Base-by-base conservation (phyloP, 2,113 vertebrate species). In the Hyperoodon ampullatus region DNA sequence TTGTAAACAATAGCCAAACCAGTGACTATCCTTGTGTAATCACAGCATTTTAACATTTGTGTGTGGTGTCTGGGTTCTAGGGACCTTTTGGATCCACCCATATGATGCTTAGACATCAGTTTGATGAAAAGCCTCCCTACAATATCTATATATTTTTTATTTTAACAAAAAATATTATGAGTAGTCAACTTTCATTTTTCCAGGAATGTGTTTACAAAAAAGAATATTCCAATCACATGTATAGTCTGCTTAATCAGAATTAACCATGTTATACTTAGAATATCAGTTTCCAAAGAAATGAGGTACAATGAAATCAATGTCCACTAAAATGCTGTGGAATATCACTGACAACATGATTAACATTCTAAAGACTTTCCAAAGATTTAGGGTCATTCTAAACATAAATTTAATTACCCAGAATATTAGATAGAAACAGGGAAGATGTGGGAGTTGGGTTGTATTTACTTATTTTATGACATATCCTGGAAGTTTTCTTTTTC, bases 321-420 rank as follows among this genome's bases (percentile, higher is more conserved):
- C 6, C 12, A 70, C 15, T 81, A 30, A 53, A 75, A 66, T 72
- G 81, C 18, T 90, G 3, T 85, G 63, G 63, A 74, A 58, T 84
- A 58, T 90, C 19, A 82, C 33, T 77, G 66, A 72, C 18, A 80
- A 10, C 19, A 47, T 84, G 16, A 23, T 80, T 63, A 90, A 70
- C 4, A 63, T 39, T 75, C 24, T 44, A 35, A 83, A 74, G 18
- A 74, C 8, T 6, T 94, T 65, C 58, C 14, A 39, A 81, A 71
- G 30, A 3, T 66, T 93, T 93, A 30, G 28, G 12, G 39, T 42
- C 26, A 39, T 94, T 92, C 33, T 83, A 72, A 93, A 53, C 26
- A 60, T 84, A 96, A 60, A 61, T 81, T 75, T 83, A 95, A 90
- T 74, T 84, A 71, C 15, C 8, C 9, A n/a, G 50, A 92, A 24